A percentile compares a stretch with the other conserved stretches of the same genome.
Conservation (phyloP, 1,140 invertebrate species). For the Aethina tumida region DNA sequence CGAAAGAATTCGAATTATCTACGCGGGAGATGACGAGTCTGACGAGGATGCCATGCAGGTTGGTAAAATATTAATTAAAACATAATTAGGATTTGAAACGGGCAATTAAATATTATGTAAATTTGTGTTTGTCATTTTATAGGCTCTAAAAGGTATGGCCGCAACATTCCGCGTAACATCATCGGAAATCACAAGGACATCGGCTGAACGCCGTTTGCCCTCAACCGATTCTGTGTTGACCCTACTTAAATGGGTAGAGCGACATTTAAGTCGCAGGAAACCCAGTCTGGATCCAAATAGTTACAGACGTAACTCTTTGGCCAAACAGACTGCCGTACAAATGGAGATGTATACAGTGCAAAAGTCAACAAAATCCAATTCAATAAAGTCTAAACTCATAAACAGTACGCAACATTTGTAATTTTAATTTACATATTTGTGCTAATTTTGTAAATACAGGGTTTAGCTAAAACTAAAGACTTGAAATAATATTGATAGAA, state of each 20-base stretch:
- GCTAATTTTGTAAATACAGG: no score
- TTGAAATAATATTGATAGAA: no score
- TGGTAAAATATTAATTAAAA: constrained; percentile 23
- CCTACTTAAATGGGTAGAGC: constrained; percentile 75
- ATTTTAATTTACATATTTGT: no score
- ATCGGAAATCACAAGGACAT: constrained; percentile 74
- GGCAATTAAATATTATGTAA: background rate
- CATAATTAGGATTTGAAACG: background rate
- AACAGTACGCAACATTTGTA: no score
- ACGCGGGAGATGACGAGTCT: constrained; percentile 80
- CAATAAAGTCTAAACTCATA: no score
- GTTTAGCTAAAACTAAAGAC: no score
- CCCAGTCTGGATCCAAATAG: constrained; percentile 34
- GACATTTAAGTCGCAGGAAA: constrained; percentile 67
- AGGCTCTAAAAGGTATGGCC: constrained; percentile 82
- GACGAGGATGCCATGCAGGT: constrained; percentile 89
- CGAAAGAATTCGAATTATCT: constrained; percentile 81
- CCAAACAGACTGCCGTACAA: constrained; percentile 17
- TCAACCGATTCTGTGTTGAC: constrained; percentile 80
- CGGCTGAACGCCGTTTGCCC: constrained; percentile 72
- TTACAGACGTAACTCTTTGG: constrained; percentile 18
- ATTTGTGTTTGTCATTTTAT: constrained; percentile 10
- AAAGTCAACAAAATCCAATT: no score
- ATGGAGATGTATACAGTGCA: constrained; percentile 27
- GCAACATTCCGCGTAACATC: constrained; percentile 80